These are phyloP conservation scores for Amblyjoppa fuscipennis DNA, from an alignment of 2,888 invertebrate genomes.

Conservation along the genomic window DNA sequence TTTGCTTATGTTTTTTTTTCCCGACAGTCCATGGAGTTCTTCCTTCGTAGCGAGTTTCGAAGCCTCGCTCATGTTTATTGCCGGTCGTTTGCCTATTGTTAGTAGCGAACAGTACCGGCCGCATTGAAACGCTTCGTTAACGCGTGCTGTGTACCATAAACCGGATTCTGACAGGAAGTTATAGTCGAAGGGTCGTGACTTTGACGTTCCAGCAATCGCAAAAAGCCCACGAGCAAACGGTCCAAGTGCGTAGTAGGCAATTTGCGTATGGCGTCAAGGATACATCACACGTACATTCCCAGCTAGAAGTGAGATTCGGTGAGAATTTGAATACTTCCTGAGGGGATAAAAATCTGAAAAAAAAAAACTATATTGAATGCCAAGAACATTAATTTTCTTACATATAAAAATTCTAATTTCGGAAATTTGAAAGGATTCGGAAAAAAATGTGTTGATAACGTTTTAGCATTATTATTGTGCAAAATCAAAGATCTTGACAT, in stretches of 20 bases:
- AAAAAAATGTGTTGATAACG: too few species aligned
- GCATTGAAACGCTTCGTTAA: conserved; percentile 39
- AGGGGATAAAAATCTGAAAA: too few species aligned
- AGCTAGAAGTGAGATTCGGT: too few species aligned
- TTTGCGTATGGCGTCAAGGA: neutral
- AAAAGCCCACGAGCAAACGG: conserved; percentile 10
- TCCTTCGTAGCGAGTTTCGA: neutral
- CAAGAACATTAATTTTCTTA: too few species aligned
- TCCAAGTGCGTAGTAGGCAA: conserved; percentile 47
- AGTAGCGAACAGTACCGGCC: neutral
- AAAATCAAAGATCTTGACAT: too few species aligned
- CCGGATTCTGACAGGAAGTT: conserved; percentile 47
- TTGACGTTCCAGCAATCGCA: conserved; percentile 56
- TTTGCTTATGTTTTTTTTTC: neutral
- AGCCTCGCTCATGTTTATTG: conserved; percentile 15
- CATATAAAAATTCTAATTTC: too few species aligned
- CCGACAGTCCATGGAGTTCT: neutral
- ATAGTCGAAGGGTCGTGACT: conserved; percentile 63
- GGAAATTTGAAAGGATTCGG: too few species aligned
- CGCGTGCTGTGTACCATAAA: conserved; percentile 36
- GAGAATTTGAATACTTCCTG: too few species aligned
- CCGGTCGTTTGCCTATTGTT: conserved; percentile 42
- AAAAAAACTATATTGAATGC: too few species aligned
- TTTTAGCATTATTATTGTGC: too few species aligned
- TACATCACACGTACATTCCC: too few species aligned